Conservation (phyloP, 2,888 invertebrate genomes). For the Masnerella sp. region DNA sequence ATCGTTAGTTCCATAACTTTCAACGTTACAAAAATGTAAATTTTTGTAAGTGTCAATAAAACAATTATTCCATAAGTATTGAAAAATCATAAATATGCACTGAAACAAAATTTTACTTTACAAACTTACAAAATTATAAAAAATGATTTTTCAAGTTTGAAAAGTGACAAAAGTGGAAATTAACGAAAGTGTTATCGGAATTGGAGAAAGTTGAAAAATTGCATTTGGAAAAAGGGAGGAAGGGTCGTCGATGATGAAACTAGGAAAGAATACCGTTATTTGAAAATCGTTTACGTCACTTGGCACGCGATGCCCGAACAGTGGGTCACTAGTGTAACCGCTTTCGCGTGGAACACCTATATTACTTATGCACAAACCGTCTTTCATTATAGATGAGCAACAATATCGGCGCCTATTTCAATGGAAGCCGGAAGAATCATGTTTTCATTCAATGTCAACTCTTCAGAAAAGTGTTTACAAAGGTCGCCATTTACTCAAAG, state of each 20-base stretch:
- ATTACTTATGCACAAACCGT: constrained; percentile 56
- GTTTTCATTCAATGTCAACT: constrained; percentile 9
- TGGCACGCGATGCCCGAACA: constrained; percentile 60
- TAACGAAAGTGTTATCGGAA: not conserved
- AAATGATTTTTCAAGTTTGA: not conserved
- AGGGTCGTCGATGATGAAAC: constrained; percentile 56
- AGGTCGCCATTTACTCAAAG: not conserved
- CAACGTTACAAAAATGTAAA: too few species aligned
- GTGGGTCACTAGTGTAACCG: constrained; percentile 65
- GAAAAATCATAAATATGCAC: too few species aligned
- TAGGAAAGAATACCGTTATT: constrained; percentile 66
- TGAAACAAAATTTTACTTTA: too few species aligned
- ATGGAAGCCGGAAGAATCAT: constrained; percentile 29
- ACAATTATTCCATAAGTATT: too few species aligned
- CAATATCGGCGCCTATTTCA: constrained; percentile 43
- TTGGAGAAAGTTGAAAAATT: constrained; percentile 4
- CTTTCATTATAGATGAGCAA: constrained; percentile 54
- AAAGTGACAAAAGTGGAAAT: not conserved
- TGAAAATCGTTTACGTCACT: constrained; percentile 65
- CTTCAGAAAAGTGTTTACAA: constrained; percentile 15
- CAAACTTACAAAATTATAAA: too few species aligned
- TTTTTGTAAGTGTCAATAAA: too few species aligned
- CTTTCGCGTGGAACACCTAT: constrained; percentile 63
- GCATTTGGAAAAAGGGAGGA: constrained; percentile 34
- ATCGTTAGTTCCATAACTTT: too few species aligned